A percentile compares a stretch with the other conserved stretches of the same genome.
phyloP scores from a whole-genome alignment of 2,113 vertebrate genomes.

The Isurus oxyrinchus region DNA sequence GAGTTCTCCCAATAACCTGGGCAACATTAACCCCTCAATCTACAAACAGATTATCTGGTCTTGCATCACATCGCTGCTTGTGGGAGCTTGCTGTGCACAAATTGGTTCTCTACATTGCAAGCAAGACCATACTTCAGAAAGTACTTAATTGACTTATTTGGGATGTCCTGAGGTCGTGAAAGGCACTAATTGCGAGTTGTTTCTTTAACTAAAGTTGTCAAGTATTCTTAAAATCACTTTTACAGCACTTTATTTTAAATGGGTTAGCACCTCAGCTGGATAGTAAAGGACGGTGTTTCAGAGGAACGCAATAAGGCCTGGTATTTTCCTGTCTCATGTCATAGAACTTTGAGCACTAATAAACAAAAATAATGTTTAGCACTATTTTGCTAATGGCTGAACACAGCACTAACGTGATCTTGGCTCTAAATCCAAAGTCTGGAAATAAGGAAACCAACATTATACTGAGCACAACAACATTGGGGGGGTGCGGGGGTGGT shows the following conservation, averaged over 20 bases:
- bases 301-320: not conserved
- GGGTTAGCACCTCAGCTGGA: not conserved
- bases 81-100: too few species aligned
- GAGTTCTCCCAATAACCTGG: not conserved
- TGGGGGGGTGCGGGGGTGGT: too few species aligned
- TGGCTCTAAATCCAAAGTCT: not conserved
- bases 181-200: not conserved
- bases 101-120: not conserved
- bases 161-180: not conserved
- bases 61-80: too few species aligned
- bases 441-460: not conserved
- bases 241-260: not conserved
- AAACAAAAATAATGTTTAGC: not conserved
- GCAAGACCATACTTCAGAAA: not conserved
- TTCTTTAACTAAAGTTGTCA: not conserved
- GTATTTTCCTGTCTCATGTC: not conserved
- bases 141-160: not conserved
- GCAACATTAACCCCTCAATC: not conserved
- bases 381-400: not conserved
- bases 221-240: not conserved
- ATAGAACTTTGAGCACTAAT: too few species aligned
- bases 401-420: not conserved
- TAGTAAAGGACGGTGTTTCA: not conserved
- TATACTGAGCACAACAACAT: not conserved
- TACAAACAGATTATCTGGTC: not conserved